Conservation (phyloP, 2,113 vertebrate genomes). For the Rhinogobius similis region DNA sequence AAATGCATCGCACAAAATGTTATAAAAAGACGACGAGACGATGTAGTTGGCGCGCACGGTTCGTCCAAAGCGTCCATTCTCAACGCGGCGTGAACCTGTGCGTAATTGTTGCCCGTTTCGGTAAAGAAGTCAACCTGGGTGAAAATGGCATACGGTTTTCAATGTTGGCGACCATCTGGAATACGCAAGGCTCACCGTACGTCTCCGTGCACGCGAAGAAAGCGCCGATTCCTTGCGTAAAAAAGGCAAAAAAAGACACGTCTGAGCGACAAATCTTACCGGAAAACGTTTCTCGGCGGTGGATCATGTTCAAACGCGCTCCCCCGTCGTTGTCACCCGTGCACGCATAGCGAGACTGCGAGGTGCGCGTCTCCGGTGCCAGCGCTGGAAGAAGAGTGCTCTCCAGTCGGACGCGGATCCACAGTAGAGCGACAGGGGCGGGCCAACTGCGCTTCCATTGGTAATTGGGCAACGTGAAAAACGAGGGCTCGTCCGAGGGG, state of each 20-base stretch:
- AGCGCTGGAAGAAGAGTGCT: slow-evolving; percentile 65
- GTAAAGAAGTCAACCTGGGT: not conserved
- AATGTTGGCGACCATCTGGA: slow-evolving; percentile 10
- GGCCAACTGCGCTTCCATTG: slow-evolving; percentile 50
- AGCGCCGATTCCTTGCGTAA: not conserved
- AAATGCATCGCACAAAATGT: not conserved
- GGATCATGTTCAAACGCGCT: slow-evolving; percentile 47
- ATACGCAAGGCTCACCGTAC: slow-evolving; percentile 14
- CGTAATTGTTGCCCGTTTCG: slow-evolving; percentile 11
- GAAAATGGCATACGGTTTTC: slow-evolving; percentile 22
- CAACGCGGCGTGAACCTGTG: too few relatives aligned
- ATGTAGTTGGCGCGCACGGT: slow-evolving; percentile 10
- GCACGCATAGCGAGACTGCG: slow-evolving; percentile 49
- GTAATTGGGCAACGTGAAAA: slow-evolving; percentile 52
- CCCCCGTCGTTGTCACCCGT: slow-evolving; percentile 12
- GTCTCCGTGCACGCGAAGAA: not conserved
- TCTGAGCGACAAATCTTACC: slow-evolving; percentile 46
- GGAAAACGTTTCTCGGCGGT: slow-evolving; percentile 37
- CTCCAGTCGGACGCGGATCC: slow-evolving; percentile 53
- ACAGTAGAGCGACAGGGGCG: slow-evolving; percentile 66
- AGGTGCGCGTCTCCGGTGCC: slow-evolving; percentile 68
- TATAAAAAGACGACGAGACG: slow-evolving; percentile 7
- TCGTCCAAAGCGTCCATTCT: slow-evolving; percentile 19
- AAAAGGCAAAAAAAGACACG: not conserved
- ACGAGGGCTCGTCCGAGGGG: slow-evolving; percentile 20